These are phyloP conservation scores for Upupa epops DNA, from an alignment of 2,113 vertebrate species.

Conservation along the genomic window DNA sequence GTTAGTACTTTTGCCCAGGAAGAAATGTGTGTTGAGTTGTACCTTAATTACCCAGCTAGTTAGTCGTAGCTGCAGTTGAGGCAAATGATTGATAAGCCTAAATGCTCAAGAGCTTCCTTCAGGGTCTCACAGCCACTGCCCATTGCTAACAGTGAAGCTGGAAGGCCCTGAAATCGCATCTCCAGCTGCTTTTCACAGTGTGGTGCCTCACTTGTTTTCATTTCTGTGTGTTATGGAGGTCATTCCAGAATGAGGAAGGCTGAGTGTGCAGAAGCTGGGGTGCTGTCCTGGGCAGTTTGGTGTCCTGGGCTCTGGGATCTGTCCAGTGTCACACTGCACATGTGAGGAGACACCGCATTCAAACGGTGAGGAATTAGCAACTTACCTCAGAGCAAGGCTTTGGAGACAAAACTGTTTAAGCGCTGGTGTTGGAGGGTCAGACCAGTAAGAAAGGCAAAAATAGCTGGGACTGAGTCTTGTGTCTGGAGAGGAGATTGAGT, in stretches of 20 bases:
- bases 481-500: neutral
- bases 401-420: neutral
- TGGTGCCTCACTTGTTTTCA: neutral
- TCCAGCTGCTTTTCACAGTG: neutral
- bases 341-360: neutral
- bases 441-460: neutral
- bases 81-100: neutral
- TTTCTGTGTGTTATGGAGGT: neutral
- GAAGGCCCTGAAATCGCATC: neutral
- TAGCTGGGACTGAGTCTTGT: neutral
- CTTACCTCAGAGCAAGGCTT: neutral
- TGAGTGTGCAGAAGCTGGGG: neutral
- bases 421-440: neutral
- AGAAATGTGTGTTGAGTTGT: neutral
- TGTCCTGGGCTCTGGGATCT: neutral
- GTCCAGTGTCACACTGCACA: fast-evolving
- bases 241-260: neutral
- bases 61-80: no score
- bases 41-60: no score
- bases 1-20: neutral
- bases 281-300: neutral
- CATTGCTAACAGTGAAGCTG: fast-evolving
- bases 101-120: neutral
- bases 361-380: neutral
- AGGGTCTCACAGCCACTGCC: neutral